Evolutionary conservation across 2,797 vertebrate species (phyloP), one percentile per base, ranked within the genome.

Genomic region (Darevskia nairensis): DNA sequence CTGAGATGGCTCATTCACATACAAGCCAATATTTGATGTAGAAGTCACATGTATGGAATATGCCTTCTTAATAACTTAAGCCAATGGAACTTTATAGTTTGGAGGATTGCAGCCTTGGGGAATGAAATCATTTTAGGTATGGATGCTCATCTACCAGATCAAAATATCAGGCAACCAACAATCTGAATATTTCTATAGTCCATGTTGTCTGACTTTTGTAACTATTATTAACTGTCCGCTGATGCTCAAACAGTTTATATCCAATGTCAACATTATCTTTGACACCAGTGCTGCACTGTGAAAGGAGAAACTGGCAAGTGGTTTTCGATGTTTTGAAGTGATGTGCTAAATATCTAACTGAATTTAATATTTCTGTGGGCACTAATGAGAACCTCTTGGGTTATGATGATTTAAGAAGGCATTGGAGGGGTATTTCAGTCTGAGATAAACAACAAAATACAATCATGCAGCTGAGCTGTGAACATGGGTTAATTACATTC

Each of bases 401-500:
- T 55, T n/a, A n/a, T n/a, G 25, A 82, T 82, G 29, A 46, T 82
- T 82, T 39, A 86, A 86, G 64, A 86, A 50, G n/a, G 27, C 5
- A 74, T 21, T 7, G 72, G 32, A 8, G 64, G 72, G 32, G 74
- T 35, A 90, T 88, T 21, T 72, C 88, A 86, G 32, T 76, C 88
- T 80, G 82, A 80, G 68, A 86, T 76, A 44, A 83, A 78, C 29
- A 64, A 41, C 66, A 84, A 46, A 46, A 78, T 2, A 32, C 46
- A 84, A 79, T 81, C 83, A 84, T 92, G 41, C 88, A 93, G 93
- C 94, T 91, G 94, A 94, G 86, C 86, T 71, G 46, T 89, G 93
- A 83, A 89, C 86, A 66, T 4, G 85, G 91, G 90, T 93, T 93
- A 93, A 93, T 92, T 91, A 93, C 91, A 92, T 91, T 92, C 39